Percentiles rank a stretch among this genome's conserved stretches.
phyloP scores from a whole-genome alignment of 2,797 vertebrate genomes.

The Sternotherus odoratus region DNA sequence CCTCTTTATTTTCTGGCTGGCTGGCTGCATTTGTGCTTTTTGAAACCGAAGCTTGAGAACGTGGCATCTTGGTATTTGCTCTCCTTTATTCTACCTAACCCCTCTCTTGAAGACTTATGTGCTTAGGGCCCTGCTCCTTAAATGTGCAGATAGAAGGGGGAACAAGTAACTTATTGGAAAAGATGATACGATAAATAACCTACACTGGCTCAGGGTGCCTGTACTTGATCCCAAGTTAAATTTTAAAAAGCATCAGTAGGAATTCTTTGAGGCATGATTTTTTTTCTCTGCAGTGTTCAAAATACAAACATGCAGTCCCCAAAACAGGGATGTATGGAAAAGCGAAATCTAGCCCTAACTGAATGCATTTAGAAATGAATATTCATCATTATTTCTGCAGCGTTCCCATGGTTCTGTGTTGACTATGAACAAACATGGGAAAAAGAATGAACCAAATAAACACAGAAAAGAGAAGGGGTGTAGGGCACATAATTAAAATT shows the following conservation, averaged over 20 bases:
- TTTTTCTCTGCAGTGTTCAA: not conserved
- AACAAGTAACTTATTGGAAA: not conserved
- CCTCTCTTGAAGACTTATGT: not conserved
- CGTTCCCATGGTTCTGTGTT: not conserved
- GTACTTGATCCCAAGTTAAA: not conserved
- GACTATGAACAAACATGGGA: not conserved
- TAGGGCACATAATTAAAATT: not conserved
- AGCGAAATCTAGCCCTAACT: not conserved
- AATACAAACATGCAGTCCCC: accelerated
- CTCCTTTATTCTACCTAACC: not conserved
- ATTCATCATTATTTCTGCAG: not conserved
- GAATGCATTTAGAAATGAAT: not conserved
- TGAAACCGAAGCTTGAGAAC: not conserved
- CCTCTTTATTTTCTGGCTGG: slow-evolving; percentile 9
- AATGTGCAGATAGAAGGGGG: accelerated
- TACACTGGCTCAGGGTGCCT: not conserved
- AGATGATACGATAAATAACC: not conserved
- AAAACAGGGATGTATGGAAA: not conserved
- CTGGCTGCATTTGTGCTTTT: not conserved
- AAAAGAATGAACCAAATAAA: not conserved
- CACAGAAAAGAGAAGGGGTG: not conserved
- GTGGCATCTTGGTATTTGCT: accelerated
- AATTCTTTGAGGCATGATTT: not conserved
- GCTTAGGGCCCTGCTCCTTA: not conserved
- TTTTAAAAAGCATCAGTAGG: not conserved